Evolutionary conservation across 2,888 invertebrate genomes (phyloP).

Genomic region (Diarsia rubi): DNA sequence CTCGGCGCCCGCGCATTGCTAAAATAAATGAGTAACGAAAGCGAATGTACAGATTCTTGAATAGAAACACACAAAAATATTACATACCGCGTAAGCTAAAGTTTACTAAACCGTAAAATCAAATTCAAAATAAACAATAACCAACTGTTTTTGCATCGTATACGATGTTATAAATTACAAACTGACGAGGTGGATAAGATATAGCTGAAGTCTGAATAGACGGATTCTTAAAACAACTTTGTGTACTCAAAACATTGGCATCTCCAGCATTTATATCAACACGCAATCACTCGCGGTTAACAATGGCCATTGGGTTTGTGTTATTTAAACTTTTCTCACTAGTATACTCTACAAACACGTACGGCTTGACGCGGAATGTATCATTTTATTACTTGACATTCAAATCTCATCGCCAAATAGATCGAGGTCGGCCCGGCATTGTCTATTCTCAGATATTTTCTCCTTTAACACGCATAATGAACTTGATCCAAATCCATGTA

Average conservation of each 20-base stretch:
- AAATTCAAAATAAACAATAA: slow-evolving; percentile 59
- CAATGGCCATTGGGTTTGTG: slow-evolving; percentile 37
- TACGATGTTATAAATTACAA: slow-evolving; percentile 55
- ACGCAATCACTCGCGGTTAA: slow-evolving; percentile 34
- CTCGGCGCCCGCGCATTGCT: slow-evolving; percentile 39
- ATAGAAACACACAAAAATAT: slow-evolving; percentile 30
- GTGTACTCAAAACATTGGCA: slow-evolving; percentile 52
- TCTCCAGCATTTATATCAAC: slow-evolving; percentile 48
- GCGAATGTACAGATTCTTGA: slow-evolving; percentile 20
- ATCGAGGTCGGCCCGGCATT: slow-evolving; percentile 58
- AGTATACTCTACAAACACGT: slow-evolving; percentile 2
- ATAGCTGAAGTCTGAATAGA: slow-evolving; percentile 36
- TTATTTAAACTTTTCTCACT: slow-evolving; percentile 41
- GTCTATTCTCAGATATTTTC: slow-evolving; percentile 63
- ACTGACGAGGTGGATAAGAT: slow-evolving; percentile 48
- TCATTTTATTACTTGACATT: slow-evolving; percentile 52
- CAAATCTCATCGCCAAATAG: slow-evolving; percentile 58
- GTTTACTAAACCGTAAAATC: slow-evolving; percentile 48
- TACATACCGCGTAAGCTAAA: slow-evolving; percentile 23
- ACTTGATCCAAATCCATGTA: slow-evolving; percentile 76
- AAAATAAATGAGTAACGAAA: slow-evolving; percentile 42
- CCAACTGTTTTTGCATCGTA: slow-evolving; percentile 47
- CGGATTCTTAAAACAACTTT: slow-evolving; percentile 54
- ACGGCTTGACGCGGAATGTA: slow-evolving; percentile 7
- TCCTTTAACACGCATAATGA: slow-evolving; percentile 64